Evolutionary conservation across 2,113 vertebrate species (phyloP), one percentile per base, ranked within the genome.

Genomic region (Pelecanoides urinatrix): DNA sequence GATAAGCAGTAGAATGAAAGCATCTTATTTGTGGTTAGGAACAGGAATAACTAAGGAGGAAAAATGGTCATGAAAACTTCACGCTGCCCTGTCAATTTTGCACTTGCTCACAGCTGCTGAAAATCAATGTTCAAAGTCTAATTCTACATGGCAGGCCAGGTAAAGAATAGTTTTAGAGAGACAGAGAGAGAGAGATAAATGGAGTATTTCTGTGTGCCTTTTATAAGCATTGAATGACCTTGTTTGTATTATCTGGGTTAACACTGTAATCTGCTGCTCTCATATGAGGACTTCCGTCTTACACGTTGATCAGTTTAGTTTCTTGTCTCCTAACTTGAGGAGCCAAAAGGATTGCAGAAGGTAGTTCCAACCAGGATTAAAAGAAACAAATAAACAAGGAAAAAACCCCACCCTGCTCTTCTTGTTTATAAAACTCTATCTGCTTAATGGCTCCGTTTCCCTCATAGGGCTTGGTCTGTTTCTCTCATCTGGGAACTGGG

Each of bases 181-280:
- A n/a, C n/a, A n/a, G n/a, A n/a, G n/a, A n/a, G n/a, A n/a, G n/a
- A n/a, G n/a, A n/a, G n/a, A n/a, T n/a, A n/a, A n/a, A 78, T 72
- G 23, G 70, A 27, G 77, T 75, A 89, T 92, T 96, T 92, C 82
- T 86, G 36, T 27, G 49, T 88, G 74, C 73, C 72, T 96, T 94
- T 86, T 83, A 53, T 75, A 90, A 88, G 86, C 47, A 2, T 22
- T 25, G 62, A 40, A 52, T 96, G 94, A 97, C 96, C 95, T 94
- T 97, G 88, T 93, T 96, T 90, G 92, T 0, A 5, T 90, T 95
- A 95, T 95, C 90, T 93, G 88, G 95, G 94, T 95, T 95, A 97
- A 96, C 71, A 1, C 88, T 66, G 38, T 94, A 88, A 96, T 93
- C 92, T 95, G 85, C 55, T 86, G 88, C 67, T 92, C 82, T 88